Evolutionary conservation across 2,797 vertebrate species (phyloP), one percentile per base, ranked within the genome.

Genomic region (Myotis findleyi): DNA sequence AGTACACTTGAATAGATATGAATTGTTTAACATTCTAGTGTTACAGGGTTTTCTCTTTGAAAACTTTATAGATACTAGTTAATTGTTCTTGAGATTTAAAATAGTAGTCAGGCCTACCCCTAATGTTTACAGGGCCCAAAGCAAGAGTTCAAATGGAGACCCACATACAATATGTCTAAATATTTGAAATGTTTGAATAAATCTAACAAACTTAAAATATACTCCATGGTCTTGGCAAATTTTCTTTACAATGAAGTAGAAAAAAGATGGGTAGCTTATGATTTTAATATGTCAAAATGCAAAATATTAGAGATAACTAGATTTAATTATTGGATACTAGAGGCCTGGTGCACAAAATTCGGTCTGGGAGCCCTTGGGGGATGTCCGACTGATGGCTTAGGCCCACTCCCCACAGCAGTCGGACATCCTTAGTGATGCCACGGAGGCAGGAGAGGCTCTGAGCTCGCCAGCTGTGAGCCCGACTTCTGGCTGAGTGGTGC

Each of bases 41-140:
- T 87, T 79, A 23, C 8, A 62, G 6, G 79, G 30, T 69, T 89
- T 91, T 91, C 30, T 89, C 17, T 69, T 88, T 92, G 33, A 77
- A 82, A 90, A 93, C 51, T 62, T 86, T 53, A 53, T 17, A 80
- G 18, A 41, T 94, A 86, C 8, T 77, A 5, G n/a, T 87, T 87
- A 79, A 44, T 95, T 91, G 55, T 62, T 92, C 38, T 85, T 86
- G 47, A 16, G 51, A 76, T 89, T 93, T 92, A 82, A 87, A 95
- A 76, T 69, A 93, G 25, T 18, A 55, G 41, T 89, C 49, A 87
- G n/a, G 6, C 4, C n/a, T 9, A 73, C 4, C 27, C 8, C 49
- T 71, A 83, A 87, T 92, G 55, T 84, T 87, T 84, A 36, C 4
- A 83, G n/a, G 8, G 21, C 53, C 20, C 11, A 84, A 89, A 55